These are phyloP conservation scores for Anoplophora glabripennis DNA, from an alignment of 1,140 invertebrate species.

Conservation along the genomic window DNA sequence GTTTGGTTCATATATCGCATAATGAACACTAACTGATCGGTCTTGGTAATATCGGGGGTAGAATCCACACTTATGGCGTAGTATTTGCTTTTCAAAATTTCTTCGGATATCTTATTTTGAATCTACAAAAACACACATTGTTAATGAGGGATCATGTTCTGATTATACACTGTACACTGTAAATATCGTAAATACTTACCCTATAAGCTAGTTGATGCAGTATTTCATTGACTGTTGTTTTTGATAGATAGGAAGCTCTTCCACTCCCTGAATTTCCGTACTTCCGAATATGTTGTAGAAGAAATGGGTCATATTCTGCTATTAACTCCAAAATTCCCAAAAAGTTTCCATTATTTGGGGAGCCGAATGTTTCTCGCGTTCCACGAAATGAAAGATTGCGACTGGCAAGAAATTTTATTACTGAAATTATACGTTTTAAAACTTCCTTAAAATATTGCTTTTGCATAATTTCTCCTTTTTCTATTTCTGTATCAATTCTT, in stretches of 20 bases:
- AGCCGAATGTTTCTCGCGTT: constrained; percentile 32
- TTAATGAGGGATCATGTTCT: too few relatives aligned
- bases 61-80: constrained; percentile 8
- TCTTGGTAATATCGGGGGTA: constrained; percentile 39
- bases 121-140: too few relatives aligned
- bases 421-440: constrained; percentile 2
- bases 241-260: constrained; percentile 10
- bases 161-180: too few relatives aligned
- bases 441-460: too few relatives aligned
- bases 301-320: constrained; percentile 9
- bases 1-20: neutral
- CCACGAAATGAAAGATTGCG: constrained; percentile 36
- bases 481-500: too few relatives aligned
- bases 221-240: constrained; percentile 15
- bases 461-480: too few relatives aligned
- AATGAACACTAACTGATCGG: constrained; percentile 46
- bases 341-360: constrained; percentile 39
- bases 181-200: constrained; percentile 14
- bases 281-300: constrained; percentile 14
- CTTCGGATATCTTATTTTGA: too few relatives aligned
- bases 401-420: constrained; percentile 17
- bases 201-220: neutral
- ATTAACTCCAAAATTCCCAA: constrained; percentile 33
- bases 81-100: constrained; percentile 11
- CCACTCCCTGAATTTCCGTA: constrained; percentile 11